Base-by-base conservation (phyloP, 1,140 invertebrate genomes). In the Caenorhabditis tropicalis region DNA sequence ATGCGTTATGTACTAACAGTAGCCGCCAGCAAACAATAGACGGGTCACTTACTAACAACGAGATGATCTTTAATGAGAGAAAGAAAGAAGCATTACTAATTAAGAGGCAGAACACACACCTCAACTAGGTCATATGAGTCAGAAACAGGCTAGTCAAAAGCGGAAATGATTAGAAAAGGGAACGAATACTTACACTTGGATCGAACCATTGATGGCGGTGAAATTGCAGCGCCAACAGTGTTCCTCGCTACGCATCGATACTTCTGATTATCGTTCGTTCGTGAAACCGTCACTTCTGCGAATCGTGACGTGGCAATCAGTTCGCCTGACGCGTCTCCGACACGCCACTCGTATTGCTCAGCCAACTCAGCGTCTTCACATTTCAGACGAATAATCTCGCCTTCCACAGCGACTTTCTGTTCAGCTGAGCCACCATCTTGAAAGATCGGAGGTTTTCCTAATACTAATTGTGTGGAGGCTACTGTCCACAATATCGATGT, bases 171-270 rank as follows among this genome's bases (percentile, higher is more conserved):
- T 24, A 10, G 36, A 43, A 43, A 39, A 36, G 24, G 36, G 6
- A 5, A 2, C 21, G 27, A 53, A 82, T 16, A 70, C 82, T 82
- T 24, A 82, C 82, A 82, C 43, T 82, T 58, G 43, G 60, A 46
- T n/a, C 36, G 36, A 60, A 82, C 82, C 21, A 70, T 19, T 15
- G 46, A 65, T 16, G 82, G 51, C 21, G 82, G 82, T 12, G 82
- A 82, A 31, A 82, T 56, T 5, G 60, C 82, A 5, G 82, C 43
- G 24, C 56, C 82, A 46, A 82, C 60, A 24, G 82, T 65, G 43
- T 82, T 82, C n/a, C 56, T 48, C 16, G 82, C 82, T 9, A 82
- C 56, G 16, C 82, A 82, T 82, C 82, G 56, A 36, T 65, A 82
- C 29, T 74, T 74, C 12, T 74, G 27, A 12, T 74, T 19, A 36